A percentile compares a stretch with the other conserved stretches of the same genome.
Evolutionary conservation across 92 coral and sea anemone genomes (phyloP).

Genomic region (Epizoanthus ramosus): DNA sequence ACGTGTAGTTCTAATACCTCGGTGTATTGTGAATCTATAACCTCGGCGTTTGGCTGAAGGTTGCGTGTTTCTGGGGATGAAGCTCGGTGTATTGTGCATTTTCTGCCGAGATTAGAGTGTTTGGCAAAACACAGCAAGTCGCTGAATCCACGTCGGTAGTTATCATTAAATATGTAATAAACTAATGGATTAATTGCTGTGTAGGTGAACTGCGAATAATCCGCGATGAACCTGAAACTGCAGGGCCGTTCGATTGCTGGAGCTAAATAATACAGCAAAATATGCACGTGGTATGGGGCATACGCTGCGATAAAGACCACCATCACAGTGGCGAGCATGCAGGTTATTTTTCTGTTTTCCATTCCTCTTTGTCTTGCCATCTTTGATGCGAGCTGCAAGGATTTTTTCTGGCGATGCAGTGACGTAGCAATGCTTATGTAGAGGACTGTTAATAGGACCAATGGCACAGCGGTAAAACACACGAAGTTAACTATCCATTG

Average conservation of each 20-base stretch:
- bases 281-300: conserved; percentile 23
- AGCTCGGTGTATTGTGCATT: not conserved
- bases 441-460: conserved; percentile 6
- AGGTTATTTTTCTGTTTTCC: conserved; percentile 21
- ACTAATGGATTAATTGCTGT: conserved; percentile 28
- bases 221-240: conserved; percentile 31
- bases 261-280: conserved; percentile 25
- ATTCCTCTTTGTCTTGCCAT: conserved; percentile 18
- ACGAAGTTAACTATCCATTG: conserved; percentile 36
- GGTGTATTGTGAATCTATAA: too few relatives aligned
- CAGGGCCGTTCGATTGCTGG: conserved; percentile 26
- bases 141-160: conserved; percentile 23
- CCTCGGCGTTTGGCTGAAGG: not conserved
- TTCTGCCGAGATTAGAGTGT: too few relatives aligned
- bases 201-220: conserved; percentile 38
- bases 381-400: conserved; percentile 17
- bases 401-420: conserved; percentile 32
- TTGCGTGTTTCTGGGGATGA: not conserved
- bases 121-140: not conserved
- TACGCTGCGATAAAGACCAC: conserved; percentile 23
- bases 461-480: conserved; percentile 31
- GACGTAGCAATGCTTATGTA: conserved; percentile 28
- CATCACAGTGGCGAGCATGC: conserved; percentile 17
- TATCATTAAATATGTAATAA: conserved; percentile 25
- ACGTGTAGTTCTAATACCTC: too few relatives aligned